Percentiles rank a stretch among this genome's conserved stretches.
These are phyloP conservation scores for Lasioglossum zephyrum DNA, from an alignment of 2,888 invertebrate species.

Conservation along the genomic window DNA sequence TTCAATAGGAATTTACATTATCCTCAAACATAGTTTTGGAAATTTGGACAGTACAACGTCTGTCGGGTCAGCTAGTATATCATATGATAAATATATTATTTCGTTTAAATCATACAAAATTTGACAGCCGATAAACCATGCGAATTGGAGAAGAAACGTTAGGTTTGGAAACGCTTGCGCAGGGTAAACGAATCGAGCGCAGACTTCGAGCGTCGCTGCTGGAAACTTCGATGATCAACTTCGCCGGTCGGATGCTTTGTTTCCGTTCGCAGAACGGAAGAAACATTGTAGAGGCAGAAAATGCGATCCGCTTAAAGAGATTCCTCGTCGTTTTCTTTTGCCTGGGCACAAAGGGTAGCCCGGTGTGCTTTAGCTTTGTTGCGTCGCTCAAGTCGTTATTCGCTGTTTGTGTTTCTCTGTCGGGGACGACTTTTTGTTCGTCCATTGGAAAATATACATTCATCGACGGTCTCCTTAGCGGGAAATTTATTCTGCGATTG, in stretches of 20 bases:
- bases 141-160: not conserved
- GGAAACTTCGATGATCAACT: slow-evolving; percentile 27
- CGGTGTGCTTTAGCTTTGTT: slow-evolving; percentile 31
- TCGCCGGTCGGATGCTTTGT: slow-evolving; percentile 27
- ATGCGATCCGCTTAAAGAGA: slow-evolving; percentile 47
- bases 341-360: slow-evolving; percentile 16
- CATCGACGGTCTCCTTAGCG: not conserved
- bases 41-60: too few species aligned
- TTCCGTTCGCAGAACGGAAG: slow-evolving; percentile 24
- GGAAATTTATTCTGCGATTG: slow-evolving; percentile 6
- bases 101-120: too few species aligned
- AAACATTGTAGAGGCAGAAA: slow-evolving; percentile 31
- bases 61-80: too few species aligned
- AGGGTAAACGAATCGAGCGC: slow-evolving; percentile 19
- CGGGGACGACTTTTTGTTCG: slow-evolving; percentile 2
- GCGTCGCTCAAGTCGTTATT: slow-evolving; percentile 6
- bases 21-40: too few species aligned
- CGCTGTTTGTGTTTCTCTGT: slow-evolving; percentile 20
- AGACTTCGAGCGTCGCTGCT: slow-evolving; percentile 20
- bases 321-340: slow-evolving; percentile 16
- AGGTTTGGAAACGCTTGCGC: not conserved
- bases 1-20: too few species aligned
- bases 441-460: slow-evolving; percentile 20
- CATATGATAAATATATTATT: too few species aligned
- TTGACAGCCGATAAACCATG: not conserved